Evolutionary conservation across 2,888 invertebrate species (phyloP).

Genomic region (Chirona hameri): DNA sequence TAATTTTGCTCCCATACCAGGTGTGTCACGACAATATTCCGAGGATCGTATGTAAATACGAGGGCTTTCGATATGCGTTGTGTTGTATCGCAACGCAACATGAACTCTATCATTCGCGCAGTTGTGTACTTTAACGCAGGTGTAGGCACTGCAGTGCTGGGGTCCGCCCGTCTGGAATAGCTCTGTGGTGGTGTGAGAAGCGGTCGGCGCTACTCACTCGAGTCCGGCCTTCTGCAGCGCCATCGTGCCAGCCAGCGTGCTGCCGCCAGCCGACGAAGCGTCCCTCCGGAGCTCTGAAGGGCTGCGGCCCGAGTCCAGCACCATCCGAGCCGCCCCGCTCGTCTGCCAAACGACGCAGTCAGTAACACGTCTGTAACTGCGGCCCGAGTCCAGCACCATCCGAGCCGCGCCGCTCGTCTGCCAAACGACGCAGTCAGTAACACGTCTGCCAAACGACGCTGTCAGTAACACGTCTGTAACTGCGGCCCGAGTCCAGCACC

Average conservation of each 20-base stretch:
- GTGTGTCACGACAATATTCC: too few relatives aligned
- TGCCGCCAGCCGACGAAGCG: constrained; percentile 85
- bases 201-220: not conserved
- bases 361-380: constrained; percentile 32
- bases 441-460: too few relatives aligned
- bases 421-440: constrained; percentile 45
- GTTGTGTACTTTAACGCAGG: too few relatives aligned
- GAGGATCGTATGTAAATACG: too few relatives aligned
- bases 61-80: too few relatives aligned
- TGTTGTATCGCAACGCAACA: too few relatives aligned
- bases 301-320: constrained; percentile 61
- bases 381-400: constrained; percentile 70
- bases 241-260: constrained; percentile 81
- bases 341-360: constrained; percentile 58
- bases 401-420: constrained; percentile 78
- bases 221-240: constrained; percentile 73
- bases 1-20: too few relatives aligned
- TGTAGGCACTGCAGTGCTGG: too few relatives aligned
- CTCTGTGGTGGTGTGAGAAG: not conserved
- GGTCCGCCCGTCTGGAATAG: too few relatives aligned
- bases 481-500: constrained; percentile 65
- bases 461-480: too few relatives aligned
- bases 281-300: constrained; percentile 52
- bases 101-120: too few relatives aligned
- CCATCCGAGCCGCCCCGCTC: constrained; percentile 76